Conservation (phyloP, 2,888 invertebrate species). For the Zaprionus obscuricornis region DNA sequence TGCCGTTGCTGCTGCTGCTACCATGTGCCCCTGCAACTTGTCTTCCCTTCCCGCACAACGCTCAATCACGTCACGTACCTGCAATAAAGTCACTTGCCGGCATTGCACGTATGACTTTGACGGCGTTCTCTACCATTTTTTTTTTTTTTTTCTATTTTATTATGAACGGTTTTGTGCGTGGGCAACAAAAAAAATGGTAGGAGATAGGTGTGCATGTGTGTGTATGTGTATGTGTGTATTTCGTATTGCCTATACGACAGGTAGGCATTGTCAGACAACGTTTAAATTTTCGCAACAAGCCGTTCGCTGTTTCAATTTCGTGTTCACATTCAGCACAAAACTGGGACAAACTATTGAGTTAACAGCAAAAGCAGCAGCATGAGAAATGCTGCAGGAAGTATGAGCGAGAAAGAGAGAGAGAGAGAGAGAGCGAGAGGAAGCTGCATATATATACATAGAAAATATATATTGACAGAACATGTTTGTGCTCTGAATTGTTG, state of each 20-base stretch:
- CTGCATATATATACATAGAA: conserved; percentile 4
- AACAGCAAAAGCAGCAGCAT: neutral
- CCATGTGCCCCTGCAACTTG: neutral
- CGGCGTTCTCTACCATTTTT: conserved; percentile 49
- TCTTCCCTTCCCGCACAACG: neutral
- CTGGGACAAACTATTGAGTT: conserved; percentile 32
- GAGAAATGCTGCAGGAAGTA: too few relatives aligned
- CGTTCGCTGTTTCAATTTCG: conserved; percentile 55
- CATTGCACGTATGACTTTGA: conserved; percentile 78
- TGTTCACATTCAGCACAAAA: conserved; percentile 36
- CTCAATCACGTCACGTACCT: conserved; percentile 76
- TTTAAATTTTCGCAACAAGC: conserved; percentile 53
- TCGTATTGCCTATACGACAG: conserved; percentile 37
- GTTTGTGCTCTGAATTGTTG: too few relatives aligned
- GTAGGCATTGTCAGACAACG: conserved; percentile 56
- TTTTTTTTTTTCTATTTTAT: conserved; percentile 60
- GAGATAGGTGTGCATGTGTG: neutral
- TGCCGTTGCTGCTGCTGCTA: conserved; percentile 2
- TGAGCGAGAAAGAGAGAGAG: too few relatives aligned
- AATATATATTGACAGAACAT: too few relatives aligned
- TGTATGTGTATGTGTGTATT: neutral
- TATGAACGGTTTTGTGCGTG: conserved; percentile 76
- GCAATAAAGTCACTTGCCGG: conserved; percentile 78
- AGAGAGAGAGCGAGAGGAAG: neutral
- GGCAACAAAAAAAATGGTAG: neutral